Conservation (phyloP, 2,113 vertebrate genomes). For the Ceuthmochares aereus region DNA sequence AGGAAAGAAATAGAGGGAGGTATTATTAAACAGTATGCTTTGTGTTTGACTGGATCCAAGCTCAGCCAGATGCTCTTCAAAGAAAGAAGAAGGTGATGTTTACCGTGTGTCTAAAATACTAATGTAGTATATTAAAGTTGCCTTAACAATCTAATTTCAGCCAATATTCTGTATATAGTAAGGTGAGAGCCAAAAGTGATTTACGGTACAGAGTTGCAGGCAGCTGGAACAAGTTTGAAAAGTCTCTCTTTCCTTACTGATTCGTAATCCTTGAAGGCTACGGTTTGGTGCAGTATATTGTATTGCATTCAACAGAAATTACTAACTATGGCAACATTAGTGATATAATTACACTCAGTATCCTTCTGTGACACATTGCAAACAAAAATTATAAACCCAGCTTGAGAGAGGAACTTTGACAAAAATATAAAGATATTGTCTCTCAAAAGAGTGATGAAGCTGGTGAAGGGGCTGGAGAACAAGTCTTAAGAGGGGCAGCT, state of each 20-base stretch:
- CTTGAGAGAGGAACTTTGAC: background rate
- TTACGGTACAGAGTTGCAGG: background rate
- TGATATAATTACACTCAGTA: background rate
- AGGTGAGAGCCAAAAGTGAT: background rate
- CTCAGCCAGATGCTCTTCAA: background rate
- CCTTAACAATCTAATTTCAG: background rate
- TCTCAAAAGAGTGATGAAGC: too few species aligned
- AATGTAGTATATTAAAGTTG: background rate
- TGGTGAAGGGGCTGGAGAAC: too few species aligned
- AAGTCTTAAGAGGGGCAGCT: too few species aligned
- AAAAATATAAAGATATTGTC: background rate
- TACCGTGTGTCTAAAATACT: background rate
- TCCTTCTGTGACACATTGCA: background rate
- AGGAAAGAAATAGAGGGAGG: background rate
- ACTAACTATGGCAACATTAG: background rate
- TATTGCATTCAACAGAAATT: background rate
- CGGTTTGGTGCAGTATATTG: background rate
- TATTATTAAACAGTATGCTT: background rate
- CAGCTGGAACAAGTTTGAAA: background rate
- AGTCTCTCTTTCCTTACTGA: background rate
- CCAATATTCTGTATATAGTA: background rate
- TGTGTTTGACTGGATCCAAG: background rate
- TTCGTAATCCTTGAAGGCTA: background rate
- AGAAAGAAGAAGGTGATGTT: background rate
- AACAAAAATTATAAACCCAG: background rate